A percentile compares a stretch with the other conserved stretches of the same genome.
These are phyloP conservation scores for Cyclargus thomasi DNA, from an alignment of 1,140 invertebrate genomes.

Conservation along the genomic window DNA sequence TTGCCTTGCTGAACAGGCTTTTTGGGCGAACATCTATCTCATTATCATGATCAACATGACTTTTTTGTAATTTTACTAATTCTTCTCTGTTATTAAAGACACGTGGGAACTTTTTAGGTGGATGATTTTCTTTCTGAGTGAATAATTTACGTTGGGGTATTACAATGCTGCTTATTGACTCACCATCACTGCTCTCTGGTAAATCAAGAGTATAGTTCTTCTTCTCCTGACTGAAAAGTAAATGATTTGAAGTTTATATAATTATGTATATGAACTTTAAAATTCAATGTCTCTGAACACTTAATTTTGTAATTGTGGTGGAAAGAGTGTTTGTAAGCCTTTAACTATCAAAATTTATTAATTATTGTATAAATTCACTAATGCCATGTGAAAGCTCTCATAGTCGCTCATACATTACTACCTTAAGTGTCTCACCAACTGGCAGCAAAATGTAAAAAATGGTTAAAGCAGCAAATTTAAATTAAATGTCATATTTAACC, in stretches of 20 bases:
- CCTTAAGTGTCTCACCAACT: too few species aligned
- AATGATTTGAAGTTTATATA: too few species aligned
- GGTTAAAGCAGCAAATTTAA: too few species aligned
- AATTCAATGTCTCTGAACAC: too few species aligned
- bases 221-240: slow-evolving; percentile 56
- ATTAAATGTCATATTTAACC: slow-evolving; percentile 33
- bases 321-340: too few species aligned
- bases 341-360: too few species aligned
- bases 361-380: too few species aligned
- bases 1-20: slow-evolving; percentile 40
- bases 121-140: slow-evolving; percentile 42
- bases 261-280: too few species aligned
- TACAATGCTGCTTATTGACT: slow-evolving; percentile 61
- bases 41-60: slow-evolving; percentile 37
- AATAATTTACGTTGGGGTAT: slow-evolving; percentile 56
- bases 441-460: too few species aligned
- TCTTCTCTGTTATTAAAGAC: slow-evolving; percentile 43
- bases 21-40: slow-evolving; percentile 42
- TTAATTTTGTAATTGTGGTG: too few species aligned
- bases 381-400: too few species aligned
- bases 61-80: slow-evolving; percentile 38
- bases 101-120: slow-evolving; percentile 42
- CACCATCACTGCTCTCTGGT: slow-evolving; percentile 61
- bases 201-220: slow-evolving; percentile 46
- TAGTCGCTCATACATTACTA: too few species aligned